These are phyloP conservation scores for Nansenia antarctica DNA, from an alignment of 2,113 vertebrate genomes.

Conservation along the genomic window DNA sequence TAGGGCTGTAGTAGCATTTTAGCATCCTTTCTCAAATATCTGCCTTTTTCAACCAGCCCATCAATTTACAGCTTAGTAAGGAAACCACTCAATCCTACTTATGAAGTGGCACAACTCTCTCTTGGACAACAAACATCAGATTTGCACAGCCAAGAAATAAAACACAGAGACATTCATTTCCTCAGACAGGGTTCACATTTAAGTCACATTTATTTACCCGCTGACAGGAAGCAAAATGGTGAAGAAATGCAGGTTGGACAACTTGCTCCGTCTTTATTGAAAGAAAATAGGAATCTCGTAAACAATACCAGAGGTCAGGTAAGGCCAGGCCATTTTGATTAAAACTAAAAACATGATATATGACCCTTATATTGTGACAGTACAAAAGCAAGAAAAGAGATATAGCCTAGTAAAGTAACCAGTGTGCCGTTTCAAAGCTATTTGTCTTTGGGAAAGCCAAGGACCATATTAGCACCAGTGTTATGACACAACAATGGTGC, in stretches of 20 bases:
- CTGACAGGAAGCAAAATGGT: background rate
- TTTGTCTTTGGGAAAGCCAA: conserved; percentile 59
- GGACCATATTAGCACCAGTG: conserved; percentile 37
- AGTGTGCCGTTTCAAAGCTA: conserved; percentile 26
- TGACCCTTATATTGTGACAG: conserved; percentile 24
- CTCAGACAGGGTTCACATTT: too few species aligned
- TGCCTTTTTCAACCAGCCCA: too few species aligned
- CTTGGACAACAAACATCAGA: too few species aligned
- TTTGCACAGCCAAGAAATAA: too few species aligned
- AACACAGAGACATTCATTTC: too few species aligned
- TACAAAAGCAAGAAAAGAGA: conserved; percentile 43
- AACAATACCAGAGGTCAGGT: background rate
- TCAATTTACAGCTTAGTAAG: too few species aligned
- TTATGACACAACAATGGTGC: conserved; percentile 42
- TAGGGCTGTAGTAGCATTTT: too few species aligned
- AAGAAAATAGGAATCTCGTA: background rate
- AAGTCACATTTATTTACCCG: too few species aligned
- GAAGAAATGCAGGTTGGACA: background rate
- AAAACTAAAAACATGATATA: conserved; percentile 45
- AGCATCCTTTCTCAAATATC: too few species aligned
- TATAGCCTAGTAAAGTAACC: conserved; percentile 16
- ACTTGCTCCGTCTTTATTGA: too few species aligned
- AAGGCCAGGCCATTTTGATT: conserved; percentile 32
- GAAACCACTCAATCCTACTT: too few species aligned
- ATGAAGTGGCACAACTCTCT: too few species aligned